phyloP scores from a whole-genome alignment of 2,888 invertebrate genomes.

The Drosophila trichaetosa region DNA sequence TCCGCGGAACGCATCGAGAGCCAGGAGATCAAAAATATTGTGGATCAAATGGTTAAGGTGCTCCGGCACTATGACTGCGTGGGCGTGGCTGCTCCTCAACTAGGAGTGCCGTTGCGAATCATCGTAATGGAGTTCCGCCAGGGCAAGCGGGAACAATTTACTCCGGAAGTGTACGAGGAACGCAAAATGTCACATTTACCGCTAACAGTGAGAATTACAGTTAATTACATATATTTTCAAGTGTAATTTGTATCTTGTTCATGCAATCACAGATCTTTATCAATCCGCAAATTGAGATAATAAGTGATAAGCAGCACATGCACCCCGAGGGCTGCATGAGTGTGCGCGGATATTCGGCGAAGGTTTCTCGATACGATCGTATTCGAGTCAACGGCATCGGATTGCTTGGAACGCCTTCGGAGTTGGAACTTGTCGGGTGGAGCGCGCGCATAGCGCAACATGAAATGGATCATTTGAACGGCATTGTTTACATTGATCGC shows the following conservation, averaged over 20 bases:
- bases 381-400: conserved; percentile 87
- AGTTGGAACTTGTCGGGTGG: conserved; percentile 88
- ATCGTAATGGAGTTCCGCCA: conserved; percentile 88
- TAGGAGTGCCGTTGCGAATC: conserved; percentile 89
- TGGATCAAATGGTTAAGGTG: conserved; percentile 87
- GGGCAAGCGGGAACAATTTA: conserved; percentile 84
- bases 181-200: conserved; percentile 87
- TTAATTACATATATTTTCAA: neutral
- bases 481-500: conserved; percentile 89
- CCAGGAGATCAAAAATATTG: conserved; percentile 86
- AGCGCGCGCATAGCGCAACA: conserved; percentile 91
- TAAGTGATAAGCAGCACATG: conserved; percentile 87
- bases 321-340: conserved; percentile 90
- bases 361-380: conserved; percentile 89
- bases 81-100: conserved; percentile 91
- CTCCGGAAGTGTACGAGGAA: conserved; percentile 80
- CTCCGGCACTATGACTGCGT: conserved; percentile 88
- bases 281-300: conserved; percentile 88
- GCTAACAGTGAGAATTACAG: conserved; percentile 85
- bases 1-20: conserved; percentile 86
- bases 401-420: conserved; percentile 86
- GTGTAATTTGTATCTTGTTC: neutral
- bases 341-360: conserved; percentile 89
- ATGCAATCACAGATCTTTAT: conserved; percentile 87
- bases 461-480: conserved; percentile 92